Conservation (phyloP, 2,888 invertebrate genomes). For the Poecilus cupreus region DNA sequence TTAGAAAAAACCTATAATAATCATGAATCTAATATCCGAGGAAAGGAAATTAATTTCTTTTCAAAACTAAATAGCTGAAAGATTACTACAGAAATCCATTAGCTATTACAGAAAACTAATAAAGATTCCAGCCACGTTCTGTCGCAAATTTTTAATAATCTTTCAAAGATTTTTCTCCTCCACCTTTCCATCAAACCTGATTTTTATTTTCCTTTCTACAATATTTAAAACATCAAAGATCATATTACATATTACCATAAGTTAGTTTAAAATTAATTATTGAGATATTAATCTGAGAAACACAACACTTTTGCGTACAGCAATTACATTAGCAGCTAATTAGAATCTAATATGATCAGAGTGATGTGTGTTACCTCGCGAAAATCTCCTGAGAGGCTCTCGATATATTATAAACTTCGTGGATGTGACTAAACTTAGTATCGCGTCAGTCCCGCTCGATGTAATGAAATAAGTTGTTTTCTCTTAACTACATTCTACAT, state of each 20-base stretch:
- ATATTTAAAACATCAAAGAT: too few relatives aligned
- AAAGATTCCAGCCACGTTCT: conserved; percentile 9
- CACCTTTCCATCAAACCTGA: not conserved
- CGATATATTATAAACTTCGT: conserved; percentile 43
- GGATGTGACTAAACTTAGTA: conserved; percentile 14
- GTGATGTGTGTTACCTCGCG: not conserved
- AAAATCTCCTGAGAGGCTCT: conserved; percentile 11
- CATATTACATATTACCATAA: not conserved
- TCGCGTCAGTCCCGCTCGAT: not conserved
- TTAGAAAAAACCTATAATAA: not conserved
- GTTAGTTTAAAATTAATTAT: not conserved
- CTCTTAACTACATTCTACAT: conserved; percentile 8
- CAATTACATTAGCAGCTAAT: conserved; percentile 25
- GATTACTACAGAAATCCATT: conserved; percentile 29
- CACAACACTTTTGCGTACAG: not conserved
- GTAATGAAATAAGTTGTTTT: conserved; percentile 43
- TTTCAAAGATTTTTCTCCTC: not conserved
- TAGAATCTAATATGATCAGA: conserved; percentile 37
- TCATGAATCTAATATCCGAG: conserved; percentile 17
- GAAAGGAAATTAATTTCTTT: conserved; percentile 7
- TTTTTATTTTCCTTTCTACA: too few relatives aligned
- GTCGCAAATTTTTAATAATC: conserved; percentile 1
- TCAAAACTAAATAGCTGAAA: not conserved
- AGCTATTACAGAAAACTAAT: conserved; percentile 21
- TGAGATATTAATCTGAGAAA: conserved; percentile 20